Conservation (phyloP, 37 sponge, comb jelly and placozoan species). For the Aphrocallistes beatrix region DNA sequence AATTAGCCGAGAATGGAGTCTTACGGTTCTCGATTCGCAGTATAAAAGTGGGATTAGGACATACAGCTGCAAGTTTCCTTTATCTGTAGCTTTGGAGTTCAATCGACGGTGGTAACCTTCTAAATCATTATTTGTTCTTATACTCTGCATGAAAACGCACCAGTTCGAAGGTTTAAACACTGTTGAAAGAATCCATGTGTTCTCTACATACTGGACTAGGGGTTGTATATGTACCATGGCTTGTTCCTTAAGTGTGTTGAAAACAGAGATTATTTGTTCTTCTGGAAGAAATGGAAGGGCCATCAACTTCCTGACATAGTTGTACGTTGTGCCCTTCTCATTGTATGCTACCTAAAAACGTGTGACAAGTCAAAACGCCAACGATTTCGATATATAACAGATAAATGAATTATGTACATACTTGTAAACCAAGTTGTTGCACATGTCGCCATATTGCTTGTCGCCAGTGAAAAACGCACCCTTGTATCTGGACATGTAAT, state of each 20-base stretch:
- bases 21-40: too few species aligned
- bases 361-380: neutral
- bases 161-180: neutral
- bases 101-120: neutral
- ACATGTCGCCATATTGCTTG: neutral
- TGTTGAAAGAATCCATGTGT: constrained; percentile 1
- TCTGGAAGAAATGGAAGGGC: neutral
- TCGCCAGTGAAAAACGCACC: constrained; percentile 6
- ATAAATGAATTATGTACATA: neutral
- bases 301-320: neutral
- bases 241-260: neutral
- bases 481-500: neutral
- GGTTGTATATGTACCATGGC: neutral
- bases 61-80: too few species aligned
- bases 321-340: neutral
- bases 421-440: neutral
- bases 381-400: neutral
- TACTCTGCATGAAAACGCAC: neutral
- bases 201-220: neutral
- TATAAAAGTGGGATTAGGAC: too few species aligned
- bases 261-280: neutral
- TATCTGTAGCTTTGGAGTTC: too few species aligned
- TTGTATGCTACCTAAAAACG: neutral
- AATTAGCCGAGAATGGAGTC: too few species aligned
- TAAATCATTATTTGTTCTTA: constrained; percentile 6